Evolutionary conservation across 2,888 invertebrate species (phyloP).

Genomic region (Meloe dianella): DNA sequence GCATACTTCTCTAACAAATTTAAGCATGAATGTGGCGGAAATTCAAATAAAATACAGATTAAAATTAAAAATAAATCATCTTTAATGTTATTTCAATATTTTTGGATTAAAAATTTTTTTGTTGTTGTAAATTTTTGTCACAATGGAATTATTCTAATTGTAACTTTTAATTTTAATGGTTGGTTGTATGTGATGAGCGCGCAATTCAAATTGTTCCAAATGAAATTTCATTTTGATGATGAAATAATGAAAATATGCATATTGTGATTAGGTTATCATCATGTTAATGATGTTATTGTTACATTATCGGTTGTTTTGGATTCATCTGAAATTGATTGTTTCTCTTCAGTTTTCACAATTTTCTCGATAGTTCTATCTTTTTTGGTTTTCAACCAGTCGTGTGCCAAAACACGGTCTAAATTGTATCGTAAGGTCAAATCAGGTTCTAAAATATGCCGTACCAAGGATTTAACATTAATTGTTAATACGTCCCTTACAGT

Average conservation of each 20-base stretch:
- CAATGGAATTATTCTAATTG: not conserved
- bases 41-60: too few species aligned
- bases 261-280: too few species aligned
- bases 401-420: slow-evolving; percentile 74
- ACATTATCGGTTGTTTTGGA: too few species aligned
- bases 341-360: slow-evolving; percentile 64
- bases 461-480: slow-evolving; percentile 75
- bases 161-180: not conserved
- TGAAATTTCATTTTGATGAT: too few species aligned
- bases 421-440: slow-evolving; percentile 79
- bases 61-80: too few species aligned
- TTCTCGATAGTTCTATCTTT: slow-evolving; percentile 62
- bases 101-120: too few species aligned
- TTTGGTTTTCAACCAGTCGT: slow-evolving; percentile 75
- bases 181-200: not conserved
- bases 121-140: not conserved
- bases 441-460: slow-evolving; percentile 83
- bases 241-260: too few species aligned
- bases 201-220: not conserved
- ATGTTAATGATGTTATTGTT: too few species aligned
- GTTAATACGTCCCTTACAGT: slow-evolving; percentile 75
- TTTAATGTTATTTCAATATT: too few species aligned
- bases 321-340: not conserved
- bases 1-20: too few species aligned
- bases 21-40: too few species aligned